Base-by-base conservation (phyloP, 2,888 invertebrate species). In the Hypselothyrea guttata region DNA sequence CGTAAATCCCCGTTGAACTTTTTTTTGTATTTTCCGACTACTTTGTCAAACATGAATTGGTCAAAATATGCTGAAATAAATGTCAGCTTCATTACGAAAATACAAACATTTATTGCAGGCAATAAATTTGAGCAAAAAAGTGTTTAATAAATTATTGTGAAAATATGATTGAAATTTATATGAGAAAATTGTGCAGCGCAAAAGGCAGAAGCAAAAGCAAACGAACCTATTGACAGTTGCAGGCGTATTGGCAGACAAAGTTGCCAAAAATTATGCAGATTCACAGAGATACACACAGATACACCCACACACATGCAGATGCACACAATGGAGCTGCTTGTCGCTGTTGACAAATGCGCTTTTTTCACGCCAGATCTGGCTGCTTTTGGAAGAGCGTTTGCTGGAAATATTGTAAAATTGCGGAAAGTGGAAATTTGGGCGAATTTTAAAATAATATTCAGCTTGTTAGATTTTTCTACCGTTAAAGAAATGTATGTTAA, bases 181-280 rank as follows among this genome's bases (percentile, higher is more conserved):
- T 30, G 3, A 9, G 33, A 30, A 48, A 56, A 71, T 52, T 34
- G 44, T 22, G 44, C 51, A 51, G 38, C 12, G 11, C 7, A 12
- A 28, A 33, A 41, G 22, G 3, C 22, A 22, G 22, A 22, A 31
- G 40, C 41, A 38, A 30, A 38, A 70, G 40, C 67, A 58, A 49
- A 63, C 49, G 44, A 68, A 72, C 54, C 40, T 71, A 47, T 22
- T 37, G 56, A 51, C 44, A 44, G 34, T 51, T 58, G 53, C 62
- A 48, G 65, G 71, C 52, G 61, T 61, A 38, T 68, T 72, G 73
- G 60, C 73, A n/a, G 61, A 72, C 60, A 60, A 54, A 49, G 56
- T 72, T 22, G 22, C 22, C 22, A 22, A 22, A 22, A 22, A 22
- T 22, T 22, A 22, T 22, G 22, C 22, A 38, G 34, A 34, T 34